phyloP scores from a whole-genome alignment of 2,113 vertebrate species.

The Cyprinodon brontotheroides region DNA sequence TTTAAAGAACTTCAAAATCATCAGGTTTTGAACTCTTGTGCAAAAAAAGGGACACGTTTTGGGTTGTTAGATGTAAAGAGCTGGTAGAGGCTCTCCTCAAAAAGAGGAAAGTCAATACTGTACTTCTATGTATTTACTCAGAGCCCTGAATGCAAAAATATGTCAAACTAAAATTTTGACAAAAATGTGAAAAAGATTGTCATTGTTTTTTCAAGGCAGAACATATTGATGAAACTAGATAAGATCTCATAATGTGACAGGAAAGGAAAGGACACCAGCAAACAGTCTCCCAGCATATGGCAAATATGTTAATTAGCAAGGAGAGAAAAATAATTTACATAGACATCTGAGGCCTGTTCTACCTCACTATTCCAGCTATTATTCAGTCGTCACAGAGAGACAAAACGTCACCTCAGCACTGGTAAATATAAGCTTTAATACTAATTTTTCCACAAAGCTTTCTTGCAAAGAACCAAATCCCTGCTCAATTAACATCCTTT shows the following conservation, averaged over 20 bases:
- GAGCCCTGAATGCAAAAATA: too few relatives aligned
- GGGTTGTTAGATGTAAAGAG: too few relatives aligned
- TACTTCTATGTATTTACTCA: too few relatives aligned
- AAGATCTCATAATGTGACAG: neutral
- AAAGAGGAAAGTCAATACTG: too few relatives aligned
- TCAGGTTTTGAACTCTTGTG: too few relatives aligned
- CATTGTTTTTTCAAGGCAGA: neutral
- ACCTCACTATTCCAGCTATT: neutral
- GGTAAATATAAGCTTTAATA: conserved; percentile 23
- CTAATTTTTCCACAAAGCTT: neutral
- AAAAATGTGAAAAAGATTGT: neutral
- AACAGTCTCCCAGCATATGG: neutral
- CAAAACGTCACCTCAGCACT: conserved; percentile 13
- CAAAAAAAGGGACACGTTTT: too few relatives aligned
- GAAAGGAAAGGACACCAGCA: neutral
- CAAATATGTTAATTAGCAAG: conserved; percentile 4
- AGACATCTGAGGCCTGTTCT: neutral
- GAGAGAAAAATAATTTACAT: neutral
- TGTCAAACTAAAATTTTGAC: neutral
- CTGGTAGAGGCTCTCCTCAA: too few relatives aligned
- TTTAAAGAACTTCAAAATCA: too few relatives aligned
- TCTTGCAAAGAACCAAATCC: conserved; percentile 20
- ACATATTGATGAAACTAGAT: neutral
- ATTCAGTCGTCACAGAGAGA: neutral
- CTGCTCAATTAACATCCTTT: conserved; percentile 34